Evolutionary conservation across 2,113 vertebrate species (phyloP).

Genomic region (Chrysemys picta): DNA sequence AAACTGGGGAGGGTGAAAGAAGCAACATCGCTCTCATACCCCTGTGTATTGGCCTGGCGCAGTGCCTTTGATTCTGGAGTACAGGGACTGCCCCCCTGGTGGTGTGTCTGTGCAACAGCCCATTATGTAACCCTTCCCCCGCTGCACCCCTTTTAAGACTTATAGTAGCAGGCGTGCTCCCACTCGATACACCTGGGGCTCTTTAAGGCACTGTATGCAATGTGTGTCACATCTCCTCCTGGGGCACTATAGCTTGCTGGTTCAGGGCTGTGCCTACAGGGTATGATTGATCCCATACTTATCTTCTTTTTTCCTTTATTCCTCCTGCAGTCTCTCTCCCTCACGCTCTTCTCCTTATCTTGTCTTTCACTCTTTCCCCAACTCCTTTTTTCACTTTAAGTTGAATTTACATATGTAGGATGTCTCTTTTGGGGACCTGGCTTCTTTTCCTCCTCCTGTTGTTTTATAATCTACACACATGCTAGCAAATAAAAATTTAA

Average conservation of each 20-base stretch:
- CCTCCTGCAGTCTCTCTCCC: background rate
- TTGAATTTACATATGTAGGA: rapidly evolving
- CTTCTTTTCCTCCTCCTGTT: rapidly evolving
- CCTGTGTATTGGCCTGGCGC: background rate
- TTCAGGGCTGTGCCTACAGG: background rate
- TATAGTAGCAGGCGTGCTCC: background rate
- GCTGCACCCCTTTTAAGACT: rapidly evolving
- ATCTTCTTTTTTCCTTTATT: background rate
- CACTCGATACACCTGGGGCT: rapidly evolving
- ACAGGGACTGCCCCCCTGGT: background rate
- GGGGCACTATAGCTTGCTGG: background rate
- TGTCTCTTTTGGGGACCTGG: background rate
- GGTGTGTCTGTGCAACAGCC: background rate
- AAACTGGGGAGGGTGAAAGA: background rate
- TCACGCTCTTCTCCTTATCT: background rate
- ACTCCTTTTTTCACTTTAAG: background rate
- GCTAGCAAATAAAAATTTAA: background rate
- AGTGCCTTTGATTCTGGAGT: background rate
- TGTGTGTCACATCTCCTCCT: background rate
- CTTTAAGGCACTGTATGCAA: background rate
- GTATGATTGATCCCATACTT: background rate
- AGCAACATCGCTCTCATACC: background rate
- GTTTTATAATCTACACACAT: background rate
- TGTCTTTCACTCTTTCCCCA: background rate
- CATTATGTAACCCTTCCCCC: background rate